Evolutionary conservation across 2,113 vertebrate species (phyloP), one percentile per base, ranked within the genome.

Genomic region (Mesocricetus auratus): DNA sequence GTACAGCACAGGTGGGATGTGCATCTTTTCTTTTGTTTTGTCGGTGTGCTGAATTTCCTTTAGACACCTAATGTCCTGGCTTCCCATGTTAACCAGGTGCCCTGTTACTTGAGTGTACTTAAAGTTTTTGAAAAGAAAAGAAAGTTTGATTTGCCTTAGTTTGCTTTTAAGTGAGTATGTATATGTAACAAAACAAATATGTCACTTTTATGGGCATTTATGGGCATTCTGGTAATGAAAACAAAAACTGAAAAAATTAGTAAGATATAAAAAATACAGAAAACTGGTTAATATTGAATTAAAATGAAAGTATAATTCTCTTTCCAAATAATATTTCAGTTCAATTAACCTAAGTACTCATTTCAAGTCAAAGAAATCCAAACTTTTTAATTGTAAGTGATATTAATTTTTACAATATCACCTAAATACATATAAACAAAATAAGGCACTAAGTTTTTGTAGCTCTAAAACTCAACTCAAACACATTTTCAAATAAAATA

Each of bases 401-500:
- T 66, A 85, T 82, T 96, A 95, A 39, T 36, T 97, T 96, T 93
- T 82, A 83, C 13, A 73, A 58, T 26, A 89, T 78, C 71, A 66
- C 1, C 36, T 81, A 97, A 90, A 77, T 69, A 60, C 24, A 4
- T 66, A 42, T 7, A 83, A 78, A 68, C 6, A 75, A 87, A 89
- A 16, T 7, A 3, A 71, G 12, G 3, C 71, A 62, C 16, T 66
- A 66, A 71, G 1, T 60, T 82, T 58, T 64, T 85, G 3, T 75
- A 91, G 2, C 7, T 94, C 26, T 66, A 24, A 94, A 87, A 81
- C 5, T 53, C 33, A 68, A 45, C 86, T 39, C 73, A 95, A 75
- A 6, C 39, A 66, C 1, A 58, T 45, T 93, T 95, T 93, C 31
- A 75, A 83, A 89, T 71, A 73, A 95, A 94, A 90, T 89, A 42